Evolutionary conservation across 1,140 invertebrate genomes (phyloP), one percentile per base, ranked within the genome.

Genomic region (Aradophagus sp.): DNA sequence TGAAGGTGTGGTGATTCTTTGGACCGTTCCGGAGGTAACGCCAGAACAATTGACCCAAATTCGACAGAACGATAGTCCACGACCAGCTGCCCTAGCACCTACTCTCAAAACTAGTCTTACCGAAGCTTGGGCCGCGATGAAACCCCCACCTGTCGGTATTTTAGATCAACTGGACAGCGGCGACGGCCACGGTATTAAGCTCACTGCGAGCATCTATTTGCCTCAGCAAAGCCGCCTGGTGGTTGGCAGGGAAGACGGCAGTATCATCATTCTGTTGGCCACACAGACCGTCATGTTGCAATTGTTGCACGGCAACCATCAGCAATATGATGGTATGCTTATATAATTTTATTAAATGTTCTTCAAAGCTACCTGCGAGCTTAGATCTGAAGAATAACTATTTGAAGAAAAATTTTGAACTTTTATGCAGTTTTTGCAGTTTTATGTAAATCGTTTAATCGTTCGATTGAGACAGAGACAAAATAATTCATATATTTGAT

Each of bases 181-280:
- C 0, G 90, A 90, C 2, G 89, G 89, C 39, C 63, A 87, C 80
- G 88, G 89, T 61, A 90, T 95, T 5, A 94, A 94, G 76, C 86
- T 97, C 29, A 97, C 95, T 0, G 92, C 95, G 6, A 96, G 94
- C 50, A 95, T 99, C 58, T 99, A 97, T 84, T 87, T 99, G 14
- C 91, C 97, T 5, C 91, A 93, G 19, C 96, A 98, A 79, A 97
- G 96, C 77, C 91, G 95, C 15, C 82, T 99, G 26, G 96, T 98
- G 2, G 94, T 97, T 68, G 98, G 98, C 2, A 87, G 97, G 20
- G 94, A 97, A 80, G 97, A 99, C 84, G 98, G 98, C 10, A 93
- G 93, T 35, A 98, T 99, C 61, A 92, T 99, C n/a, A 97, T 99
- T 45, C 92, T 98, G 5, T 95, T 97, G 15, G 97, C 96, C 0